Conservation (phyloP, 2,797 vertebrate genomes). For the Etheostoma perlongum region DNA sequence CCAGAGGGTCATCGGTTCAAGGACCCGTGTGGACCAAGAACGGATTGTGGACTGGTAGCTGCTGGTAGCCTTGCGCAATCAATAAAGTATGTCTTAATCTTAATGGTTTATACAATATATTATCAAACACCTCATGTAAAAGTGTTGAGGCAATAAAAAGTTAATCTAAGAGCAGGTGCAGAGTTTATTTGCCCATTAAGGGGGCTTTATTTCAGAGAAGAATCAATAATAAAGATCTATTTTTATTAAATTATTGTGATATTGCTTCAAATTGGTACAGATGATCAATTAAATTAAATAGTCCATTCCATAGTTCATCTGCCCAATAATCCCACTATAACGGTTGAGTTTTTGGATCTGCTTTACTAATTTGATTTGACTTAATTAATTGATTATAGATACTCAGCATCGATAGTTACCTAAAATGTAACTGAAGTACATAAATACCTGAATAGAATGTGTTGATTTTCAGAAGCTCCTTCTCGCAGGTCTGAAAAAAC, state of each 20-base stretch:
- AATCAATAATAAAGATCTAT: not conserved
- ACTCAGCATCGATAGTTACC: not conserved
- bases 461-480: conserved; percentile 99
- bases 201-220: not conserved
- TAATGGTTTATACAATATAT: not conserved
- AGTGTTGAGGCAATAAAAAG: not conserved
- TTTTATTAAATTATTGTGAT: not conserved
- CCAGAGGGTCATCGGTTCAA: no score
- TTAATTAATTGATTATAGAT: not conserved
- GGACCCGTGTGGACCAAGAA: no score
- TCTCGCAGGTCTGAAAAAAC: conserved; percentile 98
- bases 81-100: no score
- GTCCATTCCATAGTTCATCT: not conserved
- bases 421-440: not conserved
- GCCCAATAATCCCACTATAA: not conserved
- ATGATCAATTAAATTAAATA: not conserved
- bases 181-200: not conserved
- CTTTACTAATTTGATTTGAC: not conserved
- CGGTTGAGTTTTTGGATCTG: not conserved
- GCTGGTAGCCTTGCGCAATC: no score
- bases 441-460: conserved; percentile 98
- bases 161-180: not conserved
- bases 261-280: conserved; percentile 4
- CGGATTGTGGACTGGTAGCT: no score
- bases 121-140: not conserved